Evolutionary conservation across 2,113 vertebrate genomes (phyloP), one percentile per base, ranked within the genome.

Genomic region (Sinosuthora webbiana): DNA sequence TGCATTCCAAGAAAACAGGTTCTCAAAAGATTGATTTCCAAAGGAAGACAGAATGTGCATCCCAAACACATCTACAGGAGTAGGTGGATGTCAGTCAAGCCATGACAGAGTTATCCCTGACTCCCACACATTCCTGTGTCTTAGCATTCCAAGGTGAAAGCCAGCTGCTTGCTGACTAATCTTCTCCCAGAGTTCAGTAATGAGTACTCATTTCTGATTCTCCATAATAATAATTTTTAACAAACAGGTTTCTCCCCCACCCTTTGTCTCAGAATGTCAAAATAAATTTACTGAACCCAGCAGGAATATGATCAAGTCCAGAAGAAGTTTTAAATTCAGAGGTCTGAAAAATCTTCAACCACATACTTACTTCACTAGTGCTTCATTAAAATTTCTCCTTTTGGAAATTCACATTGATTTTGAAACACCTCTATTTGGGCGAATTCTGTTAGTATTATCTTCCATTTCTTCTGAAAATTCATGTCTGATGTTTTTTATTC

Each of bases 111-210:
- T 33, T 94, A 35, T 83, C 56, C 42, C 53, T 75, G 55, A 91
- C 90, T 94, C 47, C 74, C 33, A 79, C 37, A 62, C 57, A 95
- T 73, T 83, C 71, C 71, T 87, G 24, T 13, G 31, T 50, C 82
- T 88, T 94, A 71, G n/a, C 47, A 70, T 88, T 92, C 93, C 94
- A 92, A 96, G 96, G 85, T 92, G 91, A 96, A 92, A 95, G 27
- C 50, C 67, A 91, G 56, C 28, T 50, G 35, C 73, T 22, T 47
- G 62, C 89, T 95, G 49, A 74, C 81, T 95, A 70, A 94, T 77
- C 56, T 84, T 91, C 59, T 90, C 65, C n/a, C 42, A 64, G 68
- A 86, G 87, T 56, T 94, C 79, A 89, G 65, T 86, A 94, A 92
- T 45, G 44, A 94, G 49, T 14, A 76, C 25, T 74, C 47, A 67